Evolutionary conservation across 2,113 vertebrate genomes (phyloP), one percentile per base, ranked within the genome.

Genomic region (Anhinga anhinga): DNA sequence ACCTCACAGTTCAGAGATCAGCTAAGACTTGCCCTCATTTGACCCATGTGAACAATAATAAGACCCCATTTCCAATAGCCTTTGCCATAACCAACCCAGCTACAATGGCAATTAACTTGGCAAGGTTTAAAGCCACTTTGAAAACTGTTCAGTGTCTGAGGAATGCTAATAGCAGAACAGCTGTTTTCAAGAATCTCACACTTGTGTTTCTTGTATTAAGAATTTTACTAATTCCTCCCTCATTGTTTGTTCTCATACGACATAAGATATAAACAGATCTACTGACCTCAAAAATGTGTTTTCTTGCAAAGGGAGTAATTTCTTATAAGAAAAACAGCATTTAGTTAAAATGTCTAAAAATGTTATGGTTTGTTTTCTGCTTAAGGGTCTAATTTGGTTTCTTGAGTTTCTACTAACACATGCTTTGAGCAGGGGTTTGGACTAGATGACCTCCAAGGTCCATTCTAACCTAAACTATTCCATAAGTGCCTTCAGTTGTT

Each of bases 101-200:
- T 91, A 95, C 82, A 95, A 93, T 90, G 81, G 91, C 93, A 96
- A 93, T 95, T 97, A 93, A 94, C 81, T 95, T 93, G 91, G 89
- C 55, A 70, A 62, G 53, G 45, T 92, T 94, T 91, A 96, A 95
- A 97, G 88, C 71, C 74, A 76, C 90, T 97, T 91, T 70, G 63
- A 92, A 96, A 97, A 82, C 52, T 34, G 27, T 90, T 95, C 90
- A 76, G 74, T 52, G 77, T 76, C 73, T 82, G 55, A 94, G 93
- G 86, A 97, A 95, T 94, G 88, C 93, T 95, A 96, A 96, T 56
- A 91, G 94, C 38, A 89, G 49, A 88, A 93, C 95, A 97, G 95
- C 94, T 97, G 93, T 84, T 96, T 93, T 93, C 59, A 93, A 89
- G 94, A 94, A 88, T 95, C 82, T 94, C 93, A 88, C 81, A 94